Evolutionary conservation across 30 jellyfish, hydroid and myxozoan species (phyloP).

Genomic region (Turritopsis dohrnii): DNA sequence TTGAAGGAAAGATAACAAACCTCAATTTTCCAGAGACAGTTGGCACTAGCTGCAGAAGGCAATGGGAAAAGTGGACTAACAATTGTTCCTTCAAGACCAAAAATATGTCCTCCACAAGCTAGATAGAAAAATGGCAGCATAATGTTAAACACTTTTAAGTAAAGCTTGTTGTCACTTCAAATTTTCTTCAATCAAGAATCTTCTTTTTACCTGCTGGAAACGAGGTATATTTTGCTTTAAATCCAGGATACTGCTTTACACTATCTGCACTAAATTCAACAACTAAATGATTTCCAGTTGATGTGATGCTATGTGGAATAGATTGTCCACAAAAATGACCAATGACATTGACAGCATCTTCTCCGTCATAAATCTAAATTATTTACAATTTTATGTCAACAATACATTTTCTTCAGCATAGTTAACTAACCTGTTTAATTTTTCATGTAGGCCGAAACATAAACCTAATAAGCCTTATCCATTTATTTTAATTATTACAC

Average conservation of each 20-base stretch:
- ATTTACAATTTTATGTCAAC: not conserved
- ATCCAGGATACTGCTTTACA: conserved; percentile 48
- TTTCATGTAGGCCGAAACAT: too few species aligned
- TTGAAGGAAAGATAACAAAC: conserved; percentile 22
- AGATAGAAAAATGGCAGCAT: not conserved
- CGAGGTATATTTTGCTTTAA: conserved; percentile 54
- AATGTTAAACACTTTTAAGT: not conserved
- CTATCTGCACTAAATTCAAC: conserved; percentile 46
- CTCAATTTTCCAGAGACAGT: conserved; percentile 64
- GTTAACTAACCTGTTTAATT: too few species aligned
- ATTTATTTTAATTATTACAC: too few species aligned
- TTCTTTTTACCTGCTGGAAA: conserved; percentile 51
- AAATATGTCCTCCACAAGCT: conserved; percentile 83
- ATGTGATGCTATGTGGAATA: conserved; percentile 28
- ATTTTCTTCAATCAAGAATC: too few species aligned
- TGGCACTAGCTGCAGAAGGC: conserved; percentile 46
- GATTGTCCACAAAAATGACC: conserved; percentile 35
- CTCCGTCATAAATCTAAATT: conserved; percentile 25
- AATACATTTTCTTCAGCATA: not conserved
- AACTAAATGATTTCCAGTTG: conserved; percentile 31
- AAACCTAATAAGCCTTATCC: too few species aligned
- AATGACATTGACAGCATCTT: not conserved
- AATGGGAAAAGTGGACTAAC: conserved; percentile 73
- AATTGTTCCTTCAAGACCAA: conserved; percentile 46
- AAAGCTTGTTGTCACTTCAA: too few species aligned